Evolutionary conservation across 2,113 vertebrate species (phyloP), one percentile per base, ranked within the genome.

Genomic region (Vulpes lagopus): DNA sequence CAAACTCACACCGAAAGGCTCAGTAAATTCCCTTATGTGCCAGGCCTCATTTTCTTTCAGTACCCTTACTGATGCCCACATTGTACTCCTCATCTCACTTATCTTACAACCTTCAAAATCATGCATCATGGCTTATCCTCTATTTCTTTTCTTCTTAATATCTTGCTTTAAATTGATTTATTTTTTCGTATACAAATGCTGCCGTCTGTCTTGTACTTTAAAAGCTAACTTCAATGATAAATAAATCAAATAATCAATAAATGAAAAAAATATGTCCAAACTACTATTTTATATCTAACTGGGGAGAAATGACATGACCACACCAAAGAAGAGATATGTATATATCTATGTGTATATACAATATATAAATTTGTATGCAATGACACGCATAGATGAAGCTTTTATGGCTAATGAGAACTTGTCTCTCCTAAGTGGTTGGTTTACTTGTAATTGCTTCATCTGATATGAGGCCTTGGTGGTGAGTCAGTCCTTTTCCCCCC

Each of bases 141-240:
- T 95, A 60, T 32, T 86, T 64, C 3, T 76, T 78, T 96, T 64
- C 19, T 85, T 69, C n/a, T 43, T 92, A 59, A 57, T 32, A 6
- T 79, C 60, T 94, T 91, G 11, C n/a, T 89, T 88, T 85, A 55
- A 79, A 64, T 69, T 94, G 38, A 65, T 71, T 43, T 93, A 16
- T 83, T 91, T 80, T n/a, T n/a, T 93, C 74, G 69, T 83, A 27
- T 12, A 85, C 38, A 91, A 96, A 95, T 94, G 43, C 3, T 84
- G 22, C 60, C 16, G 1, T 92, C 79, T 9, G 69, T 16, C 43
- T 80, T 79, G 1, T 80, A 67, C 35, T 90, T 90, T 83, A 69
- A 69, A 79, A 89, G 17, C 11, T 84, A 89, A 53, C 3, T 23
- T 83, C 71, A 84, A 11, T 55, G 49, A 90, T 94, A 82, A 90